Base-by-base conservation (phyloP, 1,140 invertebrate genomes). In the Scaptomyza graminum region DNA sequence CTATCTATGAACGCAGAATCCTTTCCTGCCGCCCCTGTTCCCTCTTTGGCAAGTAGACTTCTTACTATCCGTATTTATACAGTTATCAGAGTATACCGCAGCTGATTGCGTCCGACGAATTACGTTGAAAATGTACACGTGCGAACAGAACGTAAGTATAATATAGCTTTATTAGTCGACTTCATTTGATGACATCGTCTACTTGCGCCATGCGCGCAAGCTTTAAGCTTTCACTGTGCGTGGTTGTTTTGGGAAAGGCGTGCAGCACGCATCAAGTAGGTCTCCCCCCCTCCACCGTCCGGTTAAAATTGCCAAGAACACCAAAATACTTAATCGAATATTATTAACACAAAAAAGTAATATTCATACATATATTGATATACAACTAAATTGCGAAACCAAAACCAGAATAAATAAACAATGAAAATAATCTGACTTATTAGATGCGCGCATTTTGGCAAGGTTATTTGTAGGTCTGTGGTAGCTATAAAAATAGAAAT, bases 381-480 rank as follows among this genome's bases (percentile, higher is more conserved):
- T 1, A 18, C 1, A 18, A 18, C 1, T 1, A 18, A 18, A 18
- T 1, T 18, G 18, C 18, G 18, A 18, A 18, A 18, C 18, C 50
- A 52, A 28, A 16, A 46, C 9, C 5, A 15, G 22, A 37, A 22
- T 3, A n/a, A n/a, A 22, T 0, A 43, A 41, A 69, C 44, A 28
- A 34, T 34, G 7, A 31, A 18, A 55, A n/a, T 18, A 41, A 37
- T 34, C 52, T 31, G 41, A 57, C 55, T 28, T 46, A 46, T 46
- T 46, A 3, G 5, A 25, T n/a, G 47, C 8, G 12, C 49, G n/a
- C 11, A 22, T n/a, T 18, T 31, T 39, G 65, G 62, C 65, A 85
- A 85, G 81, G 81, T 85, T 76, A 74, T 87, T 85, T 85, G 81
- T 87, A 85, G 81, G 81, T 85, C 76, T 76, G 68, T 62, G 54